Percentiles rank a stretch among this genome's conserved stretches.
These are phyloP conservation scores for Actenoides hombroni DNA, from an alignment of 2,113 vertebrate species.

Conservation along the genomic window DNA sequence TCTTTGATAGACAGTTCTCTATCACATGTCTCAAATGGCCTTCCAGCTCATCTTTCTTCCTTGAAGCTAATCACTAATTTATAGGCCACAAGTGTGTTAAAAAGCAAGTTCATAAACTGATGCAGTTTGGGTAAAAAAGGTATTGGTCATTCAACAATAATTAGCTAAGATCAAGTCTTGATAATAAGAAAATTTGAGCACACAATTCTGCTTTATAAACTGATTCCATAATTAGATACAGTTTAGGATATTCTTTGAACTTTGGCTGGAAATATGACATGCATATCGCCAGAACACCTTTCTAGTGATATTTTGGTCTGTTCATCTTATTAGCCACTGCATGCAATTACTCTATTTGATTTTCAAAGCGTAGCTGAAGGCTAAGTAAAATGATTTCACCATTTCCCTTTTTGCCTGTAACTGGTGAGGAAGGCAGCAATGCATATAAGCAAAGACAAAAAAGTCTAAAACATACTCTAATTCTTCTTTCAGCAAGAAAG, in stretches of 20 bases:
- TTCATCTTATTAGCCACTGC: neutral
- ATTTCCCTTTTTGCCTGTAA: neutral
- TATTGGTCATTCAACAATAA: neutral
- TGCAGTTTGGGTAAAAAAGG: neutral
- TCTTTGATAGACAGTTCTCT: neutral
- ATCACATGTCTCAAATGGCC: conserved; percentile 25
- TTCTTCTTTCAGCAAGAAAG: neutral
- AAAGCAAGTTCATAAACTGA: conserved; percentile 3
- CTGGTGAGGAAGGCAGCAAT: neutral
- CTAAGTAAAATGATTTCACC: neutral
- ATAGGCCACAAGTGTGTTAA: neutral
- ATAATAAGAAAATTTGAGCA: neutral
- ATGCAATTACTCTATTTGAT: neutral
- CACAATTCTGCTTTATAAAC: neutral
- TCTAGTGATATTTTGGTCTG: neutral
- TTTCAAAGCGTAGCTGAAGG: neutral
- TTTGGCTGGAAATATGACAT: neutral
- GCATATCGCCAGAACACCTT: neutral
- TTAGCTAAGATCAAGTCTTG: neutral
- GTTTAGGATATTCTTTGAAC: neutral
- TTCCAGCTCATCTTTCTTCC: conserved; percentile 28
- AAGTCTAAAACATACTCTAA: neutral
- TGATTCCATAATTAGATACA: neutral
- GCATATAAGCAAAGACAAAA: neutral
- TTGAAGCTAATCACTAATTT: conserved; percentile 28